These are phyloP conservation scores for Ailurus styani DNA, from an alignment of 2,113 vertebrate species.

Conservation along the genomic window DNA sequence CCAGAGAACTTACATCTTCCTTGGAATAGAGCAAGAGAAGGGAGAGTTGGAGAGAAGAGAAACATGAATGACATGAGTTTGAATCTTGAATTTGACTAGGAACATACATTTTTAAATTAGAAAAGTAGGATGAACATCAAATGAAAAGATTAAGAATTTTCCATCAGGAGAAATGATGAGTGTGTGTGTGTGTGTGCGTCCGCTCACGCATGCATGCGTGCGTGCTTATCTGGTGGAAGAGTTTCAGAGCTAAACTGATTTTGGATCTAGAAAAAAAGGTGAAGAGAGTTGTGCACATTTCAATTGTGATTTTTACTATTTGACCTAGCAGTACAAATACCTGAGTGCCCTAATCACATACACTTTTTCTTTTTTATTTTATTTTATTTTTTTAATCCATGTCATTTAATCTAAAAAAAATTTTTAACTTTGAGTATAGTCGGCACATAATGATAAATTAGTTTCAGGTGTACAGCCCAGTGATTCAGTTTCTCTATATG, in stretches of 20 bases:
- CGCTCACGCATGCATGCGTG: background rate
- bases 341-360: background rate
- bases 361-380: background rate
- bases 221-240: background rate
- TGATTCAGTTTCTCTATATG: background rate
- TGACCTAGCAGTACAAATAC: background rate
- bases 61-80: background rate
- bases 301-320: background rate
- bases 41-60: background rate
- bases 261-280: background rate
- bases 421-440: background rate
- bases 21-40: background rate
- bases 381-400: background rate
- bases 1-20: background rate
- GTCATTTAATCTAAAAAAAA: too few relatives aligned
- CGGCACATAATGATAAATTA: background rate
- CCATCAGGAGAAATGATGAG: background rate
- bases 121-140: background rate
- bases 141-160: background rate
- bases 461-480: background rate
- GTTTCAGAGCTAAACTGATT: background rate
- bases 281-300: background rate
- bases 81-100: background rate
- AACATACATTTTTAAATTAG: background rate
- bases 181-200: too few relatives aligned